Base-by-base conservation (phyloP, 2,113 vertebrate species). In the Bubo bubo region DNA sequence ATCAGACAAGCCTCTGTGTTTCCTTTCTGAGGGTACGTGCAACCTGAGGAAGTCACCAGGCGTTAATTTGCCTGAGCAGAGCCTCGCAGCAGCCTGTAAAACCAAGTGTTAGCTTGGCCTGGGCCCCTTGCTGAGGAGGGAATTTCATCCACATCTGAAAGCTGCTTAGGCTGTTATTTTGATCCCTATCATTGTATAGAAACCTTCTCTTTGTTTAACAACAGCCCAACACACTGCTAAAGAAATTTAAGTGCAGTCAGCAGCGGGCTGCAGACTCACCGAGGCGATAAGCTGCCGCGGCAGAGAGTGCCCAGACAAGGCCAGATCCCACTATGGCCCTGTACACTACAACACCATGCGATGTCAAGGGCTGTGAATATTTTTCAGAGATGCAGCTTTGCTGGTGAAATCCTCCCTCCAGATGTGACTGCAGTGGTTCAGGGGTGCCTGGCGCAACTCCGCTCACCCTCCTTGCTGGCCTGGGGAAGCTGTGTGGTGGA, bases 301-400 rank as follows among this genome's bases (percentile, higher is more conserved):
- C 17, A 0, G 45, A 21, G 22, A 15, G 53, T 2, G 15, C 22
- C 8, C 8, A 23, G 66, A 4, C 1, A 14, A 8, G 60, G 18
- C 12, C n/a, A 26, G 37, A 15, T 7, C 39, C n/a, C 30, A 0
- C 43, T 5, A 1, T 1, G 26, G 58, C 70, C 50, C 79, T 3
- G 32, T 3, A 7, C 3, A 0, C 39, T 5, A 4, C 3, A 10
- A 26, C 1, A 23, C 13, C 4, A 2, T 4, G 14, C 18, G 4
- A 1, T 4, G 14, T 2, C 22, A 5, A n/a, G 3, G 56, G 55
- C 39, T 32, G 16, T 0, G 22, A 11, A 3, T 27, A 3, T 10
- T 35, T 35, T 3, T 14, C 17, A 37, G 71, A 9, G 41, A 7
- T 10, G 28, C 45, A 28, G 59, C 6, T 50, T 49, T 35, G 43